Evolutionary conservation across 2,888 invertebrate species (phyloP).

Genomic region (Platycheirus rosarum): DNA sequence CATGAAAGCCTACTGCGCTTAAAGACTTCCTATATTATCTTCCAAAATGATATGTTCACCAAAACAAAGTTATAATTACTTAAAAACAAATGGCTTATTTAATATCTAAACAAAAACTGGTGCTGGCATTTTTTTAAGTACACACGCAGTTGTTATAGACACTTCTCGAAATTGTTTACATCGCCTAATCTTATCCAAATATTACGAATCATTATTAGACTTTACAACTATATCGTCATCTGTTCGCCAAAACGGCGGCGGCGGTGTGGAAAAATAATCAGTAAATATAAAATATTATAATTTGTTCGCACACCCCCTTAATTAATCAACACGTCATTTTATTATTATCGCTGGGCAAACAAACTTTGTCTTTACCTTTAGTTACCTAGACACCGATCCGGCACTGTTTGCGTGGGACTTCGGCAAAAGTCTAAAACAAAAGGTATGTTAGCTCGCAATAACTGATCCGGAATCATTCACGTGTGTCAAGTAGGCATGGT

Average conservation of each 20-base stretch:
- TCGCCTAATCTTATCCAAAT: not conserved
- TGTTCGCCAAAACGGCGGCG: too few relatives aligned
- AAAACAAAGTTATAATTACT: too few relatives aligned
- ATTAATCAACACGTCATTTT: slow-evolving; percentile 20
- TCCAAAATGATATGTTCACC: too few relatives aligned
- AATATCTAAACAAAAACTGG: too few relatives aligned
- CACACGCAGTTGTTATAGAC: too few relatives aligned
- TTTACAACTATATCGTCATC: slow-evolving; percentile 6
- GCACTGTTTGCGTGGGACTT: slow-evolving; percentile 1
- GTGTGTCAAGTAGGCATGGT: slow-evolving; percentile 1
- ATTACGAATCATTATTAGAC: not conserved
- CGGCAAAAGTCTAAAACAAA: slow-evolving; percentile 6
- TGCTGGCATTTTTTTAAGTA: too few relatives aligned
- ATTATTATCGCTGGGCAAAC: not conserved
- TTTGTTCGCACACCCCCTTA: slow-evolving; percentile 20
- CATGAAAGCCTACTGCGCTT: too few relatives aligned
- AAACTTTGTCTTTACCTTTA: not conserved
- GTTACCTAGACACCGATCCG: not conserved
- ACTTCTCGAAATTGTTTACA: not conserved
- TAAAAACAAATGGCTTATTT: too few relatives aligned
- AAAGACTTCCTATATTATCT: too few relatives aligned
- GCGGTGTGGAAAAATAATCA: not conserved
- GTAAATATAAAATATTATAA: not conserved
- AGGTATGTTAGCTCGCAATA: too few relatives aligned
- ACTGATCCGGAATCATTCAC: slow-evolving; percentile 37